Evolutionary conservation across 2,113 vertebrate genomes (phyloP).

Genomic region (Camelus bactrianus): DNA sequence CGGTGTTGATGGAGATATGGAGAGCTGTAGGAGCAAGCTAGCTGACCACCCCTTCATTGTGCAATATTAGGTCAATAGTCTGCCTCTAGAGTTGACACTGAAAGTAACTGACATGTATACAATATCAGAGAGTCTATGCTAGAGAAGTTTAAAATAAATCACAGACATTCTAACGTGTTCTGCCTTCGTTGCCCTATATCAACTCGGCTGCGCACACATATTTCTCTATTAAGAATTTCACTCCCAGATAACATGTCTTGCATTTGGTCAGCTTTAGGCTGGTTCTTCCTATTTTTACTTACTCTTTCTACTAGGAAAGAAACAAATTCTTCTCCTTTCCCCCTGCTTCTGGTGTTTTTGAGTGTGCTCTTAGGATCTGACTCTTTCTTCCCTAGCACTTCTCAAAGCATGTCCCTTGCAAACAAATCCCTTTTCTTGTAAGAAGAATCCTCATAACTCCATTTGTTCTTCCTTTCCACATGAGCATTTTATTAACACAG

Average conservation of each 20-base stretch:
- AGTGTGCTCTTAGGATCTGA: not conserved
- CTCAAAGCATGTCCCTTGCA: not conserved
- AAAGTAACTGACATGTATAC: not conserved
- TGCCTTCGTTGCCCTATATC: not conserved
- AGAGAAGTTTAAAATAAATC: not conserved
- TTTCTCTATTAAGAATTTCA: slow-evolving; percentile 35
- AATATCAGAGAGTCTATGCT: not conserved
- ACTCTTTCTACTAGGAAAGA: not conserved
- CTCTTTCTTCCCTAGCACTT: not conserved
- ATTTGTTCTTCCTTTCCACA: not conserved
- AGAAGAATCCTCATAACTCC: not conserved
- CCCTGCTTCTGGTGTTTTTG: not conserved
- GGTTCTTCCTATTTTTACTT: not conserved
- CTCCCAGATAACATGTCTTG: not conserved
- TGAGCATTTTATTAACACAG: not conserved
- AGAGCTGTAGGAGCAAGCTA: not conserved
- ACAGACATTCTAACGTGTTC: not conserved
- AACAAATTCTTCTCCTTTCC: not conserved
- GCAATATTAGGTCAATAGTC: not conserved
- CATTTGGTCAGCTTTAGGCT: not conserved
- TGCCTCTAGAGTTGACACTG: not conserved
- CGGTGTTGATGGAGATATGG: not conserved
- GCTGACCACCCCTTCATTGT: not conserved
- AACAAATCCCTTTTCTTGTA: not conserved
- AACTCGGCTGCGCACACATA: not conserved